Evolutionary conservation across 2,113 vertebrate species (phyloP).

Genomic region (Semnornis frantzii): DNA sequence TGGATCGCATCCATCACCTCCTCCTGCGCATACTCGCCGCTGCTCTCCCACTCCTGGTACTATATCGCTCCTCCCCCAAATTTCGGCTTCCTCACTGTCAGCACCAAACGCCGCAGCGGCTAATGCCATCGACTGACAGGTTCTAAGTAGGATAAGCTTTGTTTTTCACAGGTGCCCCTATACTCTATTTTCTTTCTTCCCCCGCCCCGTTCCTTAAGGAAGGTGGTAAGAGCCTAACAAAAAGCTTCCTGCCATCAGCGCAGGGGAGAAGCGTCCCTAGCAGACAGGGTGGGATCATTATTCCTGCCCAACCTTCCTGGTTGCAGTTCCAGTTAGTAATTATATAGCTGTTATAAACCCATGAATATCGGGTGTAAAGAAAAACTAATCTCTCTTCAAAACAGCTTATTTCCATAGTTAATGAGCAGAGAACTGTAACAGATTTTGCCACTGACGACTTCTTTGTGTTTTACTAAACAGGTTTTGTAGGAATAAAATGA

Average conservation of each 20-base stretch:
- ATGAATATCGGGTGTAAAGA: slow-evolving; percentile 51
- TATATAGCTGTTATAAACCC: slow-evolving; percentile 61
- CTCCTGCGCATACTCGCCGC: neutral
- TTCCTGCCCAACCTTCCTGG: slow-evolving; percentile 33
- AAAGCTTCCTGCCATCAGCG: slow-evolving; percentile 1
- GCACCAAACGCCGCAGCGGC: neutral
- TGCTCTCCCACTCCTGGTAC: neutral
- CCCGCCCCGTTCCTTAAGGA: neutral
- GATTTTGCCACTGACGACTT: neutral
- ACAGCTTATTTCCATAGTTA: slow-evolving; percentile 70
- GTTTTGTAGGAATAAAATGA: neutral
- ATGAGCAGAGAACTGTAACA: slow-evolving; percentile 48
- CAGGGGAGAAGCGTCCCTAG: neutral
- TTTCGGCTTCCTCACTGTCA: neutral
- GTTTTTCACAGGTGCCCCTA: neutral
- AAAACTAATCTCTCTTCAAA: slow-evolving; percentile 69
- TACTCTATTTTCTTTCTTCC: neutral
- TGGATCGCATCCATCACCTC: neutral
- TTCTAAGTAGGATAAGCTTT: neutral
- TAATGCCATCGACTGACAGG: neutral
- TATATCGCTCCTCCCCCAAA: neutral
- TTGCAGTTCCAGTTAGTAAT: slow-evolving; percentile 60
- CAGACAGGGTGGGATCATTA: slow-evolving; percentile 50
- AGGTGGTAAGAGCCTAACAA: neutral
- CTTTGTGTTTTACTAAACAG: neutral